These are phyloP conservation scores for Isaurus tuberculatus DNA, from an alignment of 92 coral and sea anemone species.

Conservation along the genomic window DNA sequence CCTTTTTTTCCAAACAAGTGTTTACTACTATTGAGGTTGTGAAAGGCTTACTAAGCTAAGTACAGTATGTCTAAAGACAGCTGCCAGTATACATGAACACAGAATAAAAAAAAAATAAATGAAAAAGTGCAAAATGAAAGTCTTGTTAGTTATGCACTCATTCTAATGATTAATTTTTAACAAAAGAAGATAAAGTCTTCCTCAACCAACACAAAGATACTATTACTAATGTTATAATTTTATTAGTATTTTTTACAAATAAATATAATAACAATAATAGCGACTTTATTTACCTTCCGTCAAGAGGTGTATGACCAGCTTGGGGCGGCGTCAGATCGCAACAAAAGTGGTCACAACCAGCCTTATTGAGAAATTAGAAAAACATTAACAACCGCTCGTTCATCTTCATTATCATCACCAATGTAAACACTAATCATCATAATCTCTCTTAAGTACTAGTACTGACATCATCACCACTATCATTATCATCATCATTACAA, in stretches of 20 bases:
- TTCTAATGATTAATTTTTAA: too few relatives aligned
- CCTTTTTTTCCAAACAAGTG: too few relatives aligned
- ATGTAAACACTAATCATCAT: background rate
- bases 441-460: background rate
- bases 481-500: background rate
- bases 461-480: background rate
- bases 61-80: too few relatives aligned
- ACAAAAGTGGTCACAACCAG: conserved; percentile 80
- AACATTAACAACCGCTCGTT: background rate
- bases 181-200: too few relatives aligned
- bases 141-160: too few relatives aligned
- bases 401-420: background rate
- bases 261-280: background rate
- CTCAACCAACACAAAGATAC: background rate
- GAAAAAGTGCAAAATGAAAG: too few relatives aligned
- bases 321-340: conserved; percentile 88
- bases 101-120: too few relatives aligned
- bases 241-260: background rate
- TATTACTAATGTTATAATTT: background rate
- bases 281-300: conserved; percentile 75
- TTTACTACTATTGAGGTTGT: too few relatives aligned
- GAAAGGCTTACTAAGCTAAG: too few relatives aligned
- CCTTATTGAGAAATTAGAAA: conserved; percentile 58
- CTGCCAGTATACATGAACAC: too few relatives aligned
- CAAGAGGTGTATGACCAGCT: conserved; percentile 66